A percentile compares a stretch with the other conserved stretches of the same genome.
These are phyloP conservation scores for Candoia aspera DNA, from an alignment of 2,113 vertebrate species.

Conservation along the genomic window DNA sequence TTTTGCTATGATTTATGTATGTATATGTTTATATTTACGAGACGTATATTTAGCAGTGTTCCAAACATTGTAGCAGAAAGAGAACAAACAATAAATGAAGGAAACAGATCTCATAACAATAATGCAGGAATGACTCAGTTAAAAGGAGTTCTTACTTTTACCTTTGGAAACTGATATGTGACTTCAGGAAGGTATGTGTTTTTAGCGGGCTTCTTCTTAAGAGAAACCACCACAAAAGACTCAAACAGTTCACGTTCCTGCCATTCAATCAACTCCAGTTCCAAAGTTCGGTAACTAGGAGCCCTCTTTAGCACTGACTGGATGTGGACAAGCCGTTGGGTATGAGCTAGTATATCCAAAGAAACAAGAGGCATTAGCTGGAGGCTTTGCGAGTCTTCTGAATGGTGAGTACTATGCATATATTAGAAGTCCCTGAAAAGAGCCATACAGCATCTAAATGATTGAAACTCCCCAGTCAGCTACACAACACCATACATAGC, in stretches of 20 bases:
- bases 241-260: conserved; percentile 98
- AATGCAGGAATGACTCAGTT: not conserved
- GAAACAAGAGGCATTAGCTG: conserved; percentile 34
- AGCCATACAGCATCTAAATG: not conserved
- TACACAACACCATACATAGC: not conserved
- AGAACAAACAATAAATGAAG: conserved; percentile 1
- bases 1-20: too few species aligned
- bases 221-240: conserved; percentile 96
- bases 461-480: not conserved
- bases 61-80: not conserved
- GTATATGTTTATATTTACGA: not conserved
- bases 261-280: conserved; percentile 97
- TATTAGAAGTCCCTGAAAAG: not conserved
- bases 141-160: conserved; percentile 82
- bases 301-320: conserved; percentile 94
- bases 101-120: not conserved
- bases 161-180: conserved; percentile 99
- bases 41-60: not conserved
- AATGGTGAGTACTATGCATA: not conserved
- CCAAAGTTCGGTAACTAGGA: conserved; percentile 95
- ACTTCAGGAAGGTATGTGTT: conserved; percentile 94
- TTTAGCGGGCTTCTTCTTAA: conserved; percentile 96
- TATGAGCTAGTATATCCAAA: conserved; percentile 81
- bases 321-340: conserved; percentile 92
- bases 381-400: not conserved